These are phyloP conservation scores for Anthopleura xanthogrammica DNA, from an alignment of 92 coral and sea anemone species.

Conservation along the genomic window DNA sequence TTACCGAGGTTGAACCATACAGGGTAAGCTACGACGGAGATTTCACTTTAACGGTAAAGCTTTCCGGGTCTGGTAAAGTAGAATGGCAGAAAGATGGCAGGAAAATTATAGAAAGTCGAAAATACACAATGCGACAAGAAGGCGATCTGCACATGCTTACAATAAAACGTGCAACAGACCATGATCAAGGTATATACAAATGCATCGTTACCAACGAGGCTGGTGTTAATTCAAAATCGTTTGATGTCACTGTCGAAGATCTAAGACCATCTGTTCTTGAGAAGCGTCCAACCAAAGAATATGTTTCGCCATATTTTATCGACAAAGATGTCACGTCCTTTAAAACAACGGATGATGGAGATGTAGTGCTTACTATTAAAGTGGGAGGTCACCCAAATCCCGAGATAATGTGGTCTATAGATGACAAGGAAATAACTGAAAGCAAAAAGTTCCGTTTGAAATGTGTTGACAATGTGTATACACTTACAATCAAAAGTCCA, in stretches of 20 bases:
- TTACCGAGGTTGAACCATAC: conserved; percentile 52
- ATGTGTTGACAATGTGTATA: conserved; percentile 53
- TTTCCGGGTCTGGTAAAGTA: conserved; percentile 63
- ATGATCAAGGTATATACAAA: conserved; percentile 78
- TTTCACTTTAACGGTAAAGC: conserved; percentile 76
- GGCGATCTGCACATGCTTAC: conserved; percentile 78
- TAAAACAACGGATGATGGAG: conserved; percentile 64
- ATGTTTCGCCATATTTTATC: conserved; percentile 59
- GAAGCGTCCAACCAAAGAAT: conserved; percentile 39
- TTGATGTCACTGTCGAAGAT: conserved; percentile 53
- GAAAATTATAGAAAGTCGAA: conserved; percentile 53
- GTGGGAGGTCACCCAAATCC: conserved; percentile 72
- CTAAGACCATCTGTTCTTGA: conserved; percentile 17
- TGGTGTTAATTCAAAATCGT: conserved; percentile 42
- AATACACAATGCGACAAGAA: conserved; percentile 60
- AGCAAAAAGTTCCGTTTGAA: conserved; percentile 60
- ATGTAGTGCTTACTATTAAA: conserved; percentile 62
- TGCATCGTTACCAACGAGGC: conserved; percentile 77
- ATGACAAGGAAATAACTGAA: conserved; percentile 47
- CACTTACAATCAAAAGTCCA: conserved; percentile 62
- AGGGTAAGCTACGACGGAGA: conserved; percentile 58
- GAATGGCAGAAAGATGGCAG: conserved; percentile 79
- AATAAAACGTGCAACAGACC: conserved; percentile 57
- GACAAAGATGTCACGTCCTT: conserved; percentile 48
- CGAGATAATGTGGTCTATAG: conserved; percentile 62